A percentile compares a stretch with the other conserved stretches of the same genome.
These are phyloP conservation scores for Aricia artaxerxes DNA, from an alignment of 2,888 invertebrate genomes.

Conservation along the genomic window DNA sequence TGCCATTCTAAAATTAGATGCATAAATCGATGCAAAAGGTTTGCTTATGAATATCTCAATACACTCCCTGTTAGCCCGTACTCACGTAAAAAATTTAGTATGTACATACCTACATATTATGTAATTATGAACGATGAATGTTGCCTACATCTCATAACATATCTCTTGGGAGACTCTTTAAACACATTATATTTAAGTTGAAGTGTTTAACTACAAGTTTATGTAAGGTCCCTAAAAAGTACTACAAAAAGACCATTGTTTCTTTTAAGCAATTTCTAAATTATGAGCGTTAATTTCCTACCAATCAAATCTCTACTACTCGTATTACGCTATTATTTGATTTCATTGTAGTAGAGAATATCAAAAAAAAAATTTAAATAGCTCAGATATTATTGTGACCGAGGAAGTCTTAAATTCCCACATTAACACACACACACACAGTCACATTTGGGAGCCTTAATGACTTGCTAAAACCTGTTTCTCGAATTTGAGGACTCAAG, in stretches of 20 bases:
- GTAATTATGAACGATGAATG: background rate
- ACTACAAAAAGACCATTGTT: background rate
- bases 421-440: background rate
- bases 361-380: background rate
- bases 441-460: background rate
- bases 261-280: background rate
- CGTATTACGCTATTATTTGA: background rate
- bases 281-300: background rate
- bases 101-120: background rate
- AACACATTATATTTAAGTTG: background rate
- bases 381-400: background rate
- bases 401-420: background rate
- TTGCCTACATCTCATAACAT: background rate
- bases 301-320: background rate
- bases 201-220: slow-evolving; percentile 1
- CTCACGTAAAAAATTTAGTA: background rate
- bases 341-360: background rate
- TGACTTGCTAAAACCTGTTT: slow-evolving; percentile 11
- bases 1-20: background rate
- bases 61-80: background rate
- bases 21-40: background rate
- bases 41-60: background rate
- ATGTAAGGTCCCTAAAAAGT: background rate
- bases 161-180: background rate
- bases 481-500: background rate